Conservation (phyloP, 2,797 vertebrate species). For the Lerista edwardsae region DNA sequence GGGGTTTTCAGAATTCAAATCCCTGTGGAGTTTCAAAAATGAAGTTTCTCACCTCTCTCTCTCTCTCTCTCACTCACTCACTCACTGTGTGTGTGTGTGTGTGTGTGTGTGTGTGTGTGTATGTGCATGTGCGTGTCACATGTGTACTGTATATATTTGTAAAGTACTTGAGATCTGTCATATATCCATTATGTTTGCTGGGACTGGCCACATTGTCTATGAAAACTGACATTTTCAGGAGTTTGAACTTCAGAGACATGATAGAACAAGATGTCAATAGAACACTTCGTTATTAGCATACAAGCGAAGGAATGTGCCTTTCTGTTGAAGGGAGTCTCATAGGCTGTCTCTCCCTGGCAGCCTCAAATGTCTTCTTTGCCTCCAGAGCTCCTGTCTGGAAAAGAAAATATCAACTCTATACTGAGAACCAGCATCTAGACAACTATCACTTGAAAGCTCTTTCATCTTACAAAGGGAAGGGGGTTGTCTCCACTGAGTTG, state of each 20-base stretch:
- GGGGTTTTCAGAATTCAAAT: no score
- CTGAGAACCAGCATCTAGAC: neutral
- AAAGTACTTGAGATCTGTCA: neutral
- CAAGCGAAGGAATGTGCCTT: neutral
- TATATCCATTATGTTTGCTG: neutral
- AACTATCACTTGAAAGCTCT: neutral
- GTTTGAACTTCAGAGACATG: neutral
- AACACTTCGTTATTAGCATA: neutral
- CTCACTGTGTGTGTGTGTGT: no score
- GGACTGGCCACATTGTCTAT: neutral
- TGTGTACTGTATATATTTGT: no score
- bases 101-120: no score
- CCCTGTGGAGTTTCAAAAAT: no score
- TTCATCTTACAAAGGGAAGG: neutral
- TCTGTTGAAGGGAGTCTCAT: neutral
- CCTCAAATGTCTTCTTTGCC: neutral
- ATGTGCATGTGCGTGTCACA: no score
- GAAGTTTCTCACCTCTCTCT: no score
- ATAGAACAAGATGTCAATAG: neutral
- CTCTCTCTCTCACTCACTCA: no score
- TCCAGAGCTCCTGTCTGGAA: neutral
- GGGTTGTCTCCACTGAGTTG: no score
- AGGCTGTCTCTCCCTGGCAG: neutral
- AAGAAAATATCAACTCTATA: neutral
- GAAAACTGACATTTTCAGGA: neutral